Base-by-base conservation (phyloP, 1,140 invertebrate genomes). In the Dendrolimus kikuchii region DNA sequence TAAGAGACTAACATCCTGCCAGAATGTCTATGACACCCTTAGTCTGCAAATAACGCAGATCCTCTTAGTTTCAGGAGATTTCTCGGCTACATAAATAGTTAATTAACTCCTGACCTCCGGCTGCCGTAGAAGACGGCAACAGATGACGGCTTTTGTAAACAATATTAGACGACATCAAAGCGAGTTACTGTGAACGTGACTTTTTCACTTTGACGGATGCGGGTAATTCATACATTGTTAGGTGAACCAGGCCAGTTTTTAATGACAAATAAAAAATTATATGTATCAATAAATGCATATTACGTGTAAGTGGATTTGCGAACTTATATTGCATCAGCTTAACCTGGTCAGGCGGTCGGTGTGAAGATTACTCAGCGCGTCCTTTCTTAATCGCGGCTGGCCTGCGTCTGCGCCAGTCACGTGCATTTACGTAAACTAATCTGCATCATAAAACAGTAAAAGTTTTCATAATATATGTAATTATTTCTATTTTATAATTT, bases 401-500 rank as follows among this genome's bases (percentile, higher is more conserved):
- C 37, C 9, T 51, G 7, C 9, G 43, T 47, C 40, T 37, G 51
- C 55, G 58, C 51, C 47, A 10, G 52, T 74, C 65, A 65, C 63
- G 67, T 57, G 63, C 40, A 44, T 53, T 70, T 70, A 50, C 59
- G 59, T 51, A 70, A 73, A 54, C 47, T 58, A 54, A 66, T 49
- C 43, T 62, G 46, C 57, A 67, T 57, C 45, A 38, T 47, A 46
- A 61, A 45, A 55, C 45, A 62, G 60, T 55, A 61, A 59, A 57
- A 57, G 7, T n/a, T 41, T 51, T 3, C 23, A 51, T n/a, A 36
- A 23, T 38, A 38, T 37, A 38, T 38, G 23, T 48, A 6, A 48
- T 36, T 23, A 36, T 48, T 48, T 48, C 36, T 6, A 38, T 7
- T 38, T 36, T 7, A 38, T 48, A 7, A 48, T 2, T 3, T n/a